These are phyloP conservation scores for Ochotona princeps DNA, from an alignment of 2,113 vertebrate genomes.

Conservation along the genomic window DNA sequence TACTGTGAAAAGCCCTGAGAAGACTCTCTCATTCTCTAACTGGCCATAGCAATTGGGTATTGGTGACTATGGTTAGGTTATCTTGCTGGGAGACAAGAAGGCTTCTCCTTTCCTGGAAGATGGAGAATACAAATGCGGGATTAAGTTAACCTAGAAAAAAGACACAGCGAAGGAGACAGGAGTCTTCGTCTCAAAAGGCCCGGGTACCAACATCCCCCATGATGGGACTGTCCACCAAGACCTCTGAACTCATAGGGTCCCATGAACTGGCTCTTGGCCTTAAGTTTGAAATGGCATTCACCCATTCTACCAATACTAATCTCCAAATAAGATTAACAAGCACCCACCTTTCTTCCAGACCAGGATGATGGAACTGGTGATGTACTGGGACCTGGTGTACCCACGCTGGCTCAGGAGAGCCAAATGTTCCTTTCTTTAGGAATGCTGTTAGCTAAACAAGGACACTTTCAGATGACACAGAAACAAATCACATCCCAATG, in stretches of 20 bases:
- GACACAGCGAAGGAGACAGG: background rate
- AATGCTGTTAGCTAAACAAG: background rate
- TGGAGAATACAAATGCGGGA: background rate
- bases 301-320: background rate
- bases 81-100: background rate
- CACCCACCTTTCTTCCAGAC: background rate
- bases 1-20: too few species aligned
- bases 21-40: background rate
- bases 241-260: background rate
- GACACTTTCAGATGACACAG: background rate
- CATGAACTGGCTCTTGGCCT: background rate
- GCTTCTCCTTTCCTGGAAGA: background rate
- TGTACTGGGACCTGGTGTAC: too few species aligned
- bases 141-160: background rate
- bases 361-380: background rate
- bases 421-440: background rate
- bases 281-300: background rate
- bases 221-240: background rate
- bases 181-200: background rate
- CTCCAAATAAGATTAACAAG: background rate
- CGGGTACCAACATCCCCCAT: background rate
- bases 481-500: background rate
- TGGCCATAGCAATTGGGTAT: background rate
- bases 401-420: background rate
- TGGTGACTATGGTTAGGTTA: background rate